Conservation (phyloP, 2,113 vertebrate species). For the Delphinapterus leucas region DNA sequence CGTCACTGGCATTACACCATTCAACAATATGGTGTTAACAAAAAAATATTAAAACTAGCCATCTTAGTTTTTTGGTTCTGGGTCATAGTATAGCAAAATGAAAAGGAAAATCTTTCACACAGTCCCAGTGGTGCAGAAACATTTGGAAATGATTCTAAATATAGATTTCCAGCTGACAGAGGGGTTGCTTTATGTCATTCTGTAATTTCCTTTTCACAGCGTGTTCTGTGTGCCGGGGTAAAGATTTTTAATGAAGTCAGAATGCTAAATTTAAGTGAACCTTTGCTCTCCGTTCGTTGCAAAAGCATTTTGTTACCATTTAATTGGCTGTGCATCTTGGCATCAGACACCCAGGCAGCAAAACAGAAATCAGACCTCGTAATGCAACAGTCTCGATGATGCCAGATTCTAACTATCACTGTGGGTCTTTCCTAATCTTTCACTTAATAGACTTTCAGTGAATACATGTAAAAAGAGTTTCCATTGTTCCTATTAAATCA, state of each 20-base stretch:
- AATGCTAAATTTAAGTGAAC: slow-evolving; percentile 62
- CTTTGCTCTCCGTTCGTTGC: slow-evolving; percentile 49
- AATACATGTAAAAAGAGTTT: not conserved
- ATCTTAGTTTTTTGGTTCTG: slow-evolving; percentile 57
- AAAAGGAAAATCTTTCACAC: slow-evolving; percentile 52
- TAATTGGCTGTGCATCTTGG: slow-evolving; percentile 57
- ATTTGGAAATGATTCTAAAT: slow-evolving; percentile 63
- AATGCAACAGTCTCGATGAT: not conserved
- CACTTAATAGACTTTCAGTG: not conserved
- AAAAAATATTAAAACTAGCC: slow-evolving; percentile 74
- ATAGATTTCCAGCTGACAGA: slow-evolving; percentile 66
- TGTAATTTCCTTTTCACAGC: slow-evolving; percentile 69
- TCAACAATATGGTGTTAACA: slow-evolving; percentile 59
- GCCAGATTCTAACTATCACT: not conserved
- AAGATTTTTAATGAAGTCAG: slow-evolving; percentile 44
- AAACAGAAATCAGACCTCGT: slow-evolving; percentile 31
- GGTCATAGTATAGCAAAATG: slow-evolving; percentile 56
- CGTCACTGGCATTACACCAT: slow-evolving; percentile 29
- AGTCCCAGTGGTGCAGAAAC: slow-evolving; percentile 42
- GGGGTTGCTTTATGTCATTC: slow-evolving; percentile 57
- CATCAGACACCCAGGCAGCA: slow-evolving; percentile 19
- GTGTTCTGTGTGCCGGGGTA: slow-evolving; percentile 38
- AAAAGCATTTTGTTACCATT: slow-evolving; percentile 37
- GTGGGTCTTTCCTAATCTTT: not conserved
- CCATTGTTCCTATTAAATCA: not conserved